Evolutionary conservation across 2,888 invertebrate species (phyloP), one percentile per base, ranked within the genome.

Genomic region (Dasysyrphus tricinctus): DNA sequence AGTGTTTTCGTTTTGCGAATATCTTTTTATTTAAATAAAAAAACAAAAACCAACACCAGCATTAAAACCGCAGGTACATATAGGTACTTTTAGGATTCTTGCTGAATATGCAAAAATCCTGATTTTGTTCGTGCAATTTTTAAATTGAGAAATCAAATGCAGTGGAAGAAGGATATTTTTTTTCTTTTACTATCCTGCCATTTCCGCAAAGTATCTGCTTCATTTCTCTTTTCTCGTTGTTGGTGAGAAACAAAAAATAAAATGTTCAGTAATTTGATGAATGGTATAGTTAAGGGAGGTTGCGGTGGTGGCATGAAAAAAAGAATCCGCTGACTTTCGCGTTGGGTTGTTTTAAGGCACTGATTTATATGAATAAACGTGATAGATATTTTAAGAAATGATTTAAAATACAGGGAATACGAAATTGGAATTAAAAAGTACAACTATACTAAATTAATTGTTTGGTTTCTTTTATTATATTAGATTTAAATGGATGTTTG

Each of bases 131-230:
- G 14, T 37, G 37, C 6, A 37, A 37, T 59, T 37, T 59, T 19
- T 12, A 59, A 59, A 59, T 59, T 59, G 57, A 59, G 57, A 59
- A 37, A 37, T 59, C 34, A 37, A 34, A 59, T 59, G 57, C 57
- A 59, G 57, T 59, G 57, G 57, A 59, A 59, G 16, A 37, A 14
- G 16, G 19, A 37, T 59, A 11, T 59, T 29, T 34, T 37, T 34
- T 54, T 54, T 11, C 5, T 34, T 59, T 34, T 16, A 59, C 37
- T 59, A 37, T 34, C 34, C 34, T 59, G 34, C 16, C 37, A 59
- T 59, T 37, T 59, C 16, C 34, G 32, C 34, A 54, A 54, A 51
- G 51, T 51, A 51, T 51, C 51, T 51, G 29, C 51, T 51, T 34
- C 37, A 16, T 16, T 34, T 59, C 16, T 9, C 16, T 37, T 11